phyloP scores from a whole-genome alignment of 2,888 invertebrate species.

The Phortica okadai region DNA sequence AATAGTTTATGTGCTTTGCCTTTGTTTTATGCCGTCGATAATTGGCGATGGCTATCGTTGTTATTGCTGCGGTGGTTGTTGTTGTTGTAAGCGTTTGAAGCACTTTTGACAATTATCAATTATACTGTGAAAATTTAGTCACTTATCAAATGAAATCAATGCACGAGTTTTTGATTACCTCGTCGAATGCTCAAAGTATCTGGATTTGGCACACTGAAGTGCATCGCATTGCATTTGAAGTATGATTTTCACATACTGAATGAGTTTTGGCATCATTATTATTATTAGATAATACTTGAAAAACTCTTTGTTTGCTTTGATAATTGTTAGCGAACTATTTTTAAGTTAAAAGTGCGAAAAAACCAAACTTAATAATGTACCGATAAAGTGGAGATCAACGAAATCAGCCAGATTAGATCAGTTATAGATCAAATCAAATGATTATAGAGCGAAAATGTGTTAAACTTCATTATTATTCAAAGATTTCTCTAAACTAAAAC shows the following conservation, averaged over 20 bases:
- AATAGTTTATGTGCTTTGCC: not conserved
- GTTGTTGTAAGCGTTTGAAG: not conserved
- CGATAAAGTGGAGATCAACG: too few species aligned
- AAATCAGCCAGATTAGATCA: too few species aligned
- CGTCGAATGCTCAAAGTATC: not conserved
- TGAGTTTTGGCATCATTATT: too few species aligned
- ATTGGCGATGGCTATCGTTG: not conserved
- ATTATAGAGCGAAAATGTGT: too few species aligned
- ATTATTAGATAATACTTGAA: too few species aligned
- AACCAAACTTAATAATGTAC: too few species aligned
- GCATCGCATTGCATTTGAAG: not conserved
- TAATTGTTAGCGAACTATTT: too few species aligned
- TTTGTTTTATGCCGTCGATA: not conserved
- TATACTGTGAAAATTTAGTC: not conserved
- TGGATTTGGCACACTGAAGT: slow-evolving; percentile 21
- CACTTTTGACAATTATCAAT: not conserved
- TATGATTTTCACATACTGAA: not conserved
- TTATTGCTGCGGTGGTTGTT: not conserved
- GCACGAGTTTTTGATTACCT: slow-evolving; percentile 15
- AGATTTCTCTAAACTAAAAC: too few species aligned
- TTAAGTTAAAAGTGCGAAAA: too few species aligned
- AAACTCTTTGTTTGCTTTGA: too few species aligned
- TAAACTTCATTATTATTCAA: too few species aligned
- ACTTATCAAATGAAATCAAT: not conserved
- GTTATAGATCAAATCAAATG: too few species aligned